These are phyloP conservation scores for Miltochrista miniata DNA, from an alignment of 2,888 invertebrate genomes.

Conservation along the genomic window DNA sequence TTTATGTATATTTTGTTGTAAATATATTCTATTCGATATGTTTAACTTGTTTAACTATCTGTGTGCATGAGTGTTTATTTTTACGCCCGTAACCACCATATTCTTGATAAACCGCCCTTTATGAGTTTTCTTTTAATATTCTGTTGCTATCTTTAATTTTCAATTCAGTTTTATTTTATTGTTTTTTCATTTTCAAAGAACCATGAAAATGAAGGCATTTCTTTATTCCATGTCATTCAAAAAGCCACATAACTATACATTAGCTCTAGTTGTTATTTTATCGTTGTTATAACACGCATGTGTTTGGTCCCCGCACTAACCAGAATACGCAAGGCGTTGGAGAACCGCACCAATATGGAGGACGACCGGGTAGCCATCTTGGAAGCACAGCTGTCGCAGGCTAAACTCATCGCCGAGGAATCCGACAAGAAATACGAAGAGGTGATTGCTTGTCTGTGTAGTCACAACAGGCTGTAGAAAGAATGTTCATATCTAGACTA, in stretches of 20 bases:
- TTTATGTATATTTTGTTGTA: conserved; percentile 33
- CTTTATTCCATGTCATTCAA: conserved; percentile 14
- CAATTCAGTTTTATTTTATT: conserved; percentile 16
- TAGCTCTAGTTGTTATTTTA: conserved; percentile 38
- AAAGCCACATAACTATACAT: conserved; percentile 38
- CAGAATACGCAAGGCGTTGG: conserved; percentile 99
- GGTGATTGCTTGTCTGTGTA: conserved; percentile 86
- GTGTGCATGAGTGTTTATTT: conserved; percentile 65
- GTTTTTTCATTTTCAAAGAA: conserved; percentile 27
- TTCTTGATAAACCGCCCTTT: conserved; percentile 46
- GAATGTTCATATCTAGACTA: conserved; percentile 4
- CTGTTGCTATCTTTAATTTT: conserved; percentile 22
- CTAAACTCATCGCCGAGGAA: conserved; percentile 99
- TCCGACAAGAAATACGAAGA: conserved; percentile 99
- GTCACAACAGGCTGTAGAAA: conserved; percentile 26
- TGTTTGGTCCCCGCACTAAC: conserved; percentile 82
- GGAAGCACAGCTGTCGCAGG: conserved; percentile 99
- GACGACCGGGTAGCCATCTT: conserved; percentile 99
- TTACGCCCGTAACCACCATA: conserved; percentile 70
- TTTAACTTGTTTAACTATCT: too few relatives aligned
- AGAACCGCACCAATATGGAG: conserved; percentile 99
- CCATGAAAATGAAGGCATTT: conserved; percentile 28
- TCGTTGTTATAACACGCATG: conserved; percentile 82
- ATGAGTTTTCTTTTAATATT: conserved; percentile 25
- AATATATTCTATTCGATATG: conserved; percentile 29